Evolutionary conservation across 2,113 vertebrate genomes (phyloP).

Genomic region (Anhinga anhinga): DNA sequence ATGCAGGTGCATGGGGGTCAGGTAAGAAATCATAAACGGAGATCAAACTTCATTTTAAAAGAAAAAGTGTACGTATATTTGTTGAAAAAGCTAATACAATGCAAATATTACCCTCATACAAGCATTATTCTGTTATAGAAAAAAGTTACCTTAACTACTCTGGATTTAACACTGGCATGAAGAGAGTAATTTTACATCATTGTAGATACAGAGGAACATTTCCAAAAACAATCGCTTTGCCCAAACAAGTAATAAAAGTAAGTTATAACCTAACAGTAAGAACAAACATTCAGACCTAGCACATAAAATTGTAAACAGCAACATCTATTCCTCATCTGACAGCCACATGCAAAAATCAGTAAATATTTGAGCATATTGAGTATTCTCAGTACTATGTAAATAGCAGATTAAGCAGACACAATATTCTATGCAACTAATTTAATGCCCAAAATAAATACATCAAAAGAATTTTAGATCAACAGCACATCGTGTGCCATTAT

Average conservation of each 20-base stretch:
- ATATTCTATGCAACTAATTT: slow-evolving; percentile 13
- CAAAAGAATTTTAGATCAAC: slow-evolving; percentile 60
- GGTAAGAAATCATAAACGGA: not conserved
- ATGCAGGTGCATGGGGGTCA: not conserved
- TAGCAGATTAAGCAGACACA: slow-evolving; percentile 21
- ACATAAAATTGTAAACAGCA: not conserved
- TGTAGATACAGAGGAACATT: not conserved
- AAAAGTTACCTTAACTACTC: not conserved
- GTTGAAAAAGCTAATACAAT: not conserved
- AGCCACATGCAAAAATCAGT: not conserved
- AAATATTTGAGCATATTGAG: slow-evolving; percentile 26
- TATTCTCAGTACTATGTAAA: slow-evolving; percentile 11
- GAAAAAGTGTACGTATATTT: not conserved
- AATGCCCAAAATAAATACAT: slow-evolving; percentile 52
- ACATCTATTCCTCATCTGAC: not conserved
- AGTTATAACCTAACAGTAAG: not conserved
- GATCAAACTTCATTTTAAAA: not conserved
- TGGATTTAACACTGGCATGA: not conserved
- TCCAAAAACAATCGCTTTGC: not conserved
- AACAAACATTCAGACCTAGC: not conserved
- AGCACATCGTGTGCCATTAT: not conserved
- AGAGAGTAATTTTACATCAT: not conserved
- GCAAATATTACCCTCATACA: not conserved
- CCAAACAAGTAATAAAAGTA: not conserved
- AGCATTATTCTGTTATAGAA: not conserved